A percentile compares a stretch with the other conserved stretches of the same genome.
These are phyloP conservation scores for Actenoides hombroni DNA, from an alignment of 2,113 vertebrate genomes.

Conservation along the genomic window DNA sequence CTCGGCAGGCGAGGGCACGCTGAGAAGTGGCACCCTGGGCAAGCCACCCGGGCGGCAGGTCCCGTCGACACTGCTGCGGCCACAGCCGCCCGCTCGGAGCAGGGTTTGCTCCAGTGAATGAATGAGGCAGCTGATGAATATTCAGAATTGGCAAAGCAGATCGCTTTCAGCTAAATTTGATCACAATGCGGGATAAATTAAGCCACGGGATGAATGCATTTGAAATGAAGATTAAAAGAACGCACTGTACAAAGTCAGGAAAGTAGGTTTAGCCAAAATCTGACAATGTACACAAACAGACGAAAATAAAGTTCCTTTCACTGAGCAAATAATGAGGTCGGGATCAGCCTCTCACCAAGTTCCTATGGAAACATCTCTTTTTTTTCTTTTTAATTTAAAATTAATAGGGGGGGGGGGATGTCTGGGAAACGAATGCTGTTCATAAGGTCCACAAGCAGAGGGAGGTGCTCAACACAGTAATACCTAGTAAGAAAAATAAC, in stretches of 20 bases:
- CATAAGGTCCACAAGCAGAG: conserved; percentile 53
- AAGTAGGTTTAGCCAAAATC: conserved; percentile 66
- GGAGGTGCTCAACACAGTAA: background rate
- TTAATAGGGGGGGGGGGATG: background rate
- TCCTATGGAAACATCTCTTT: conserved; percentile 75
- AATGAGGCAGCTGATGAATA: conserved; percentile 74
- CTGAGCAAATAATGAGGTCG: conserved; percentile 60
- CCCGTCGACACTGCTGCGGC: background rate
- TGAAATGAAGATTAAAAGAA: conserved; percentile 74
- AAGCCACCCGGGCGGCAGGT: background rate
- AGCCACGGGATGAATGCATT: conserved; percentile 70
- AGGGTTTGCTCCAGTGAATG: conserved; percentile 24
- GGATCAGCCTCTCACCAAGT: conserved; percentile 62
- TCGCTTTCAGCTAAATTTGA: conserved; percentile 75
- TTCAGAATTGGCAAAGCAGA: conserved; percentile 57
- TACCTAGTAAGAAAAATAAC: background rate
- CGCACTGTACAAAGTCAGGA: conserved; percentile 71
- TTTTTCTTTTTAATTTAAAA: conserved; percentile 59
- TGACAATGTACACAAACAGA: conserved; percentile 73
- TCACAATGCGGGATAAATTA: conserved; percentile 77
- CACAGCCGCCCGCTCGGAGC: background rate
- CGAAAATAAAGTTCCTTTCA: conserved; percentile 74
- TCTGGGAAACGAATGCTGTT: conserved; percentile 18
- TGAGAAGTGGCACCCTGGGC: background rate
- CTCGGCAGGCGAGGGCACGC: background rate